Evolutionary conservation across 2,888 invertebrate species (phyloP).

Genomic region (Rotaria sp.): DNA sequence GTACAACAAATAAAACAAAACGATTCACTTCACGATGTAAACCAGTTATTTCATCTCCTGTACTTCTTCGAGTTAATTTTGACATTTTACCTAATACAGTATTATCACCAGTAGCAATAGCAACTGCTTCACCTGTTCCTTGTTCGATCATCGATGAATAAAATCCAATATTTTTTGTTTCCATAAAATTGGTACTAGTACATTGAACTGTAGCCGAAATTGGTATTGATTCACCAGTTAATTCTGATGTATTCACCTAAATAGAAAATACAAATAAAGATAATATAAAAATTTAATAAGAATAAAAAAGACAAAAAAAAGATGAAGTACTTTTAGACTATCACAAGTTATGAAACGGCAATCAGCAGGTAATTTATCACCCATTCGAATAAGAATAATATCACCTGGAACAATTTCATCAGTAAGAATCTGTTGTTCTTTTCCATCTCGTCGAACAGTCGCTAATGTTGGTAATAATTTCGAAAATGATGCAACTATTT

Average conservation of each 20-base stretch:
- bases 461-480: conserved; percentile 61
- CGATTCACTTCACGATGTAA: conserved; percentile 36
- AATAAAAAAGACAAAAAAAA: neutral
- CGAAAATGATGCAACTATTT: conserved; percentile 92
- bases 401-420: conserved; percentile 94
- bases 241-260: conserved; percentile 8
- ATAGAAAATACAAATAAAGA: neutral
- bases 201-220: neutral
- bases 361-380: conserved; percentile 80
- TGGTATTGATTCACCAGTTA: conserved; percentile 30
- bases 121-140: conserved; percentile 32
- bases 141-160: conserved; percentile 30
- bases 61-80: neutral
- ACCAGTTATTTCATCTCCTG: conserved; percentile 25
- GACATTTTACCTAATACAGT: conserved; percentile 37
- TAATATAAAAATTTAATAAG: neutral
- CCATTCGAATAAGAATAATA: conserved; percentile 80
- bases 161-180: conserved; percentile 34
- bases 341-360: conserved; percentile 63
- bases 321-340: neutral
- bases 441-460: conserved; percentile 68
- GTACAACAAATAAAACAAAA: conserved; percentile 27
- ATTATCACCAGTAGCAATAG: conserved; percentile 32
- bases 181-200: conserved; percentile 26
- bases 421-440: conserved; percentile 79